These are phyloP conservation scores for Meriones unguiculatus DNA, from an alignment of 2,113 vertebrate species.

Conservation along the genomic window DNA sequence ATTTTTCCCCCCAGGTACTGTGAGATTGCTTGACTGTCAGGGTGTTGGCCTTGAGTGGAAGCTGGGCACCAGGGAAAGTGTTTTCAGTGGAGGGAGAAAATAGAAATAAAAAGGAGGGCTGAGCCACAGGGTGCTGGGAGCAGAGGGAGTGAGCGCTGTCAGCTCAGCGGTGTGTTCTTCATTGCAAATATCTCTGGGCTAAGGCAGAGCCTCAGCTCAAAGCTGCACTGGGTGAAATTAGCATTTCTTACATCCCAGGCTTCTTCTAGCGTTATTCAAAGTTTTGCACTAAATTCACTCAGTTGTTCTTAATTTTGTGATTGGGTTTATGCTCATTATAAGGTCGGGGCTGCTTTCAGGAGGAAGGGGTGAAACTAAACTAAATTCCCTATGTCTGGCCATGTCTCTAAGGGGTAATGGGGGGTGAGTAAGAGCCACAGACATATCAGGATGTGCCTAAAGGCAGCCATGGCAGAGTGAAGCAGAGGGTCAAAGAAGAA, in stretches of 20 bases:
- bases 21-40: conserved; percentile 81
- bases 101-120: conserved; percentile 75
- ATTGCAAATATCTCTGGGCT: conserved; percentile 71
- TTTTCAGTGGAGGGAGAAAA: conserved; percentile 78
- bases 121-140: conserved; percentile 56
- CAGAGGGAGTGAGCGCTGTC: neutral
- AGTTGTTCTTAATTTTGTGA: conserved; percentile 55
- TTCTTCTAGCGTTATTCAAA: conserved; percentile 34
- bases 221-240: conserved; percentile 48
- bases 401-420: neutral
- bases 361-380: conserved; percentile 6
- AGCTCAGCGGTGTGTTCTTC: conserved; percentile 55
- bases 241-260: conserved; percentile 57
- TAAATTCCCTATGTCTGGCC: neutral
- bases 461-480: neutral
- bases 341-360: neutral
- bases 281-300: neutral
- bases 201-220: neutral
- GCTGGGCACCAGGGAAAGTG: conserved; percentile 74
- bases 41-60: conserved; percentile 79
- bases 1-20: conserved; percentile 69
- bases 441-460: neutral
- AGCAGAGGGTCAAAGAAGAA: neutral
- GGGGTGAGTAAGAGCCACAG: neutral
- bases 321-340: conserved; percentile 23